Conservation (phyloP, 2,113 vertebrate genomes). For the Sylvia atricapilla region DNA sequence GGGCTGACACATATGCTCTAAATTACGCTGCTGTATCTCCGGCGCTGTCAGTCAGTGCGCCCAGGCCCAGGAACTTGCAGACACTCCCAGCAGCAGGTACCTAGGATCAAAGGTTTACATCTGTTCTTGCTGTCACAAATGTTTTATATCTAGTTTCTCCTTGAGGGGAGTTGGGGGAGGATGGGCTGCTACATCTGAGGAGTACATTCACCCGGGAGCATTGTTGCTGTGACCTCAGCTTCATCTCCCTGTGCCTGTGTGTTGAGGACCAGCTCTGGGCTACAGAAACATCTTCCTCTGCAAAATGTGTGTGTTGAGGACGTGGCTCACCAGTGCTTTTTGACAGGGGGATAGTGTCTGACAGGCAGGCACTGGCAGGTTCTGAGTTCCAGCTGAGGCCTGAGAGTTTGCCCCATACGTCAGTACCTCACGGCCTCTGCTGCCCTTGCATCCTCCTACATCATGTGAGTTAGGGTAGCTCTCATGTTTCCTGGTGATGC, state of each 20-base stretch:
- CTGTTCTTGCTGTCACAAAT: conserved; percentile 29
- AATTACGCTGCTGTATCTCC: conserved; percentile 26
- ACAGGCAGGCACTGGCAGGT: fast-evolving
- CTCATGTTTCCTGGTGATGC: neutral
- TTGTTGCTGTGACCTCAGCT: neutral
- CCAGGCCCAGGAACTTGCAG: neutral
- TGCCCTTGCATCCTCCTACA: neutral
- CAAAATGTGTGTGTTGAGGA: neutral
- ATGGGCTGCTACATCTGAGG: neutral
- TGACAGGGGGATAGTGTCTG: neutral
- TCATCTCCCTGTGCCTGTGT: fast-evolving
- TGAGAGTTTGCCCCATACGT: neutral
- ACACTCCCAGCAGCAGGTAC: neutral
- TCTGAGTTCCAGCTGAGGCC: neutral
- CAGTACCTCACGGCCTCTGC: neutral
- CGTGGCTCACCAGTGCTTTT: neutral
- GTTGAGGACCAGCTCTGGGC: neutral
- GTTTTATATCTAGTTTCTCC: conserved; percentile 35
- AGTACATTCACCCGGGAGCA: neutral
- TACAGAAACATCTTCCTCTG: neutral
- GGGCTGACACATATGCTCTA: neutral
- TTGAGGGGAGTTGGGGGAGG: neutral
- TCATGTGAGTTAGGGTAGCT: neutral
- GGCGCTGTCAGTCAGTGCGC: conserved; percentile 17
- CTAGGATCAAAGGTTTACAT: conserved; percentile 56